Conservation (phyloP, 92 coral and sea anemone genomes). For the Phenganax subtilis region DNA sequence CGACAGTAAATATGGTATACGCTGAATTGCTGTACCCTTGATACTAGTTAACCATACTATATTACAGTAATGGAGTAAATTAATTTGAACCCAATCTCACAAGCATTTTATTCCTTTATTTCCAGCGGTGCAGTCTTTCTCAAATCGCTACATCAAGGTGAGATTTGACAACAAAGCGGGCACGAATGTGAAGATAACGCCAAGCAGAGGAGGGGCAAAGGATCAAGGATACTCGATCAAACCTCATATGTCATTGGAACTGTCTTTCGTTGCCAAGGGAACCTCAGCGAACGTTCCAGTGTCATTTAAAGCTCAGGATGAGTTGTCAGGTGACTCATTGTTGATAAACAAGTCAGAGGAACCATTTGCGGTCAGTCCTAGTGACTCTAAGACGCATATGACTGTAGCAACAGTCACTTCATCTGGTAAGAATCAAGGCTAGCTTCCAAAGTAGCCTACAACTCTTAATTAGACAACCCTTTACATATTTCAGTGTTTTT, state of each 20-base stretch:
- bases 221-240: constrained; percentile 85
- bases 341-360: constrained; percentile 70
- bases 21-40: too few relatives aligned
- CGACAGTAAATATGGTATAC: too few relatives aligned
- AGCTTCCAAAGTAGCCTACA: not conserved
- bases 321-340: constrained; percentile 50
- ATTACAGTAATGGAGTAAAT: too few relatives aligned
- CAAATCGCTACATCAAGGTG: constrained; percentile 88
- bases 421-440: constrained; percentile 55
- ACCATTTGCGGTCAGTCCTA: constrained; percentile 76
- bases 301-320: constrained; percentile 77
- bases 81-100: too few relatives aligned
- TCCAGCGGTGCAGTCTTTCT: constrained; percentile 69
- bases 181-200: constrained; percentile 63
- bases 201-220: constrained; percentile 85
- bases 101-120: not conserved
- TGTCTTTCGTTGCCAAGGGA: constrained; percentile 85
- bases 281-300: constrained; percentile 87
- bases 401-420: constrained; percentile 63
- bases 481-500: not conserved
- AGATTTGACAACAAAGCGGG: constrained; percentile 95
- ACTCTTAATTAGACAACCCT: too few relatives aligned
- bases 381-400: constrained; percentile 53
- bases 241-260: constrained; percentile 92
- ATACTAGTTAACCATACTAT: too few relatives aligned